phyloP scores from a whole-genome alignment of 2,888 invertebrate species.

The Polia nebulosa region DNA sequence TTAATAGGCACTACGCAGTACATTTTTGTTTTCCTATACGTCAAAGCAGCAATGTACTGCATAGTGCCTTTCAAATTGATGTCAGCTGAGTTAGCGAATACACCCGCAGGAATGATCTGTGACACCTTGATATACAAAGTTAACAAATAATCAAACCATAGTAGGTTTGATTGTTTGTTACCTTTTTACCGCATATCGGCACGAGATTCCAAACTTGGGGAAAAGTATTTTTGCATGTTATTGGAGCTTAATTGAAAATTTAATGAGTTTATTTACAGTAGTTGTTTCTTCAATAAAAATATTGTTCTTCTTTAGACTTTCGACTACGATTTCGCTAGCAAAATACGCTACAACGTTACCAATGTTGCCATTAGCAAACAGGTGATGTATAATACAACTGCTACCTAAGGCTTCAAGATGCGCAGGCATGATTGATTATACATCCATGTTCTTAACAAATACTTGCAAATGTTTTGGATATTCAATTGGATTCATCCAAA shows the following conservation, averaged over 20 bases:
- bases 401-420: slow-evolving; percentile 33
- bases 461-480: slow-evolving; percentile 19
- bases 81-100: no score
- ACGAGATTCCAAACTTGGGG: not conserved
- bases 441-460: slow-evolving; percentile 42
- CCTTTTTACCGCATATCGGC: no score
- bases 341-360: not conserved
- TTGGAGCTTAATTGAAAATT: not conserved
- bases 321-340: not conserved
- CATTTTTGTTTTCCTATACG: no score
- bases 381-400: slow-evolving; percentile 17
- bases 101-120: not conserved
- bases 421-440: slow-evolving; percentile 44
- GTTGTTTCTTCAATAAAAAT: not conserved
- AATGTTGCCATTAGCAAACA: slow-evolving; percentile 28
- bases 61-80: no score
- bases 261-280: not conserved
- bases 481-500: slow-evolving; percentile 4
- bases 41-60: no score
- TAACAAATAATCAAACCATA: no score
- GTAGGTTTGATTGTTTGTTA: no score
- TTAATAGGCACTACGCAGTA: no score
- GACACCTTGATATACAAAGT: slow-evolving; percentile 25
- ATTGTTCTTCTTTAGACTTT: not conserved
- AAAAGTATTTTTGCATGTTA: not conserved